Conservation (phyloP, 2,797 vertebrate genomes). For the Dallia pectoralis region DNA sequence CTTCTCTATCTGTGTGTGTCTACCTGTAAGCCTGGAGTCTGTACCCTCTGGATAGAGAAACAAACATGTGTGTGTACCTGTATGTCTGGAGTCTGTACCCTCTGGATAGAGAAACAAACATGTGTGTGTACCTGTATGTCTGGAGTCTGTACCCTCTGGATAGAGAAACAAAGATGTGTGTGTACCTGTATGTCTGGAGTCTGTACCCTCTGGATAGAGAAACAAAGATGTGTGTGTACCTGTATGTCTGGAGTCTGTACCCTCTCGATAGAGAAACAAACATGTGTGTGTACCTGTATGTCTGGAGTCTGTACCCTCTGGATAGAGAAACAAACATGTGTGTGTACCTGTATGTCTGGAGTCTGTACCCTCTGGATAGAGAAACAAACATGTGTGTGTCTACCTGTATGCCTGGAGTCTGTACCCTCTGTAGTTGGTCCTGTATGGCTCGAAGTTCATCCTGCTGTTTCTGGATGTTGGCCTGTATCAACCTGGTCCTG, state of each 20-base stretch:
- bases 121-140: conserved; percentile 72
- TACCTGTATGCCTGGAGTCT: conserved; percentile 81
- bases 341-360: no score
- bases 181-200: conserved; percentile 78
- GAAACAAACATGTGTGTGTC: not conserved
- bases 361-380: not conserved
- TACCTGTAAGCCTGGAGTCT: conserved; percentile 81
- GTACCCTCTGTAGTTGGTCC: conserved; percentile 83
- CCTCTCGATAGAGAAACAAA: no score
- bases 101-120: no score
- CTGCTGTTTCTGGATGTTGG: conserved; percentile 84
- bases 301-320: not conserved
- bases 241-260: not conserved
- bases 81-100: conserved; percentile 77
- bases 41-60: conserved; percentile 78
- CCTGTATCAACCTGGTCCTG: conserved; percentile 81
- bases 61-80: conserved; percentile 70
- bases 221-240: no score
- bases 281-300: no score
- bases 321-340: no score
- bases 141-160: conserved; percentile 78
- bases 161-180: no score
- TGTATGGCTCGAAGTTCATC: conserved; percentile 84
- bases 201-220: conserved; percentile 78
- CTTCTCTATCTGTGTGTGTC: not conserved